Evolutionary conservation across 2,113 vertebrate genomes (phyloP).

Genomic region (Pygoscelis antarcticus): DNA sequence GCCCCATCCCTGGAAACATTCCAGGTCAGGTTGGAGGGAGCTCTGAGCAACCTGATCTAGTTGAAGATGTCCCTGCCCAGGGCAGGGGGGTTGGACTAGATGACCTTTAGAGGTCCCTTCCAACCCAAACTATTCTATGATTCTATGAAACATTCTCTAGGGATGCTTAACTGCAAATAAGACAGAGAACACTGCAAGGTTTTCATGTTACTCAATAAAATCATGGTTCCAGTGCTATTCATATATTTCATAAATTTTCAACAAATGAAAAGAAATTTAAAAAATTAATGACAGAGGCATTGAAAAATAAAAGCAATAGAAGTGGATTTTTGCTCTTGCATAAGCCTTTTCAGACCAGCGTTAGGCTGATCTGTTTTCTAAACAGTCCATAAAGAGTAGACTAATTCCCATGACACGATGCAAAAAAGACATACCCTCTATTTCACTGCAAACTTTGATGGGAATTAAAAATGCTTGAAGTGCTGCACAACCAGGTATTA

Average conservation of each 20-base stretch:
- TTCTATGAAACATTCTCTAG: neutral
- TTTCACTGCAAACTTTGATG: neutral
- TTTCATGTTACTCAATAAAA: constrained; percentile 9
- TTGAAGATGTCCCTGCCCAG: no score
- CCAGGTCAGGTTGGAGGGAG: no score
- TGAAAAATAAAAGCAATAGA: neutral
- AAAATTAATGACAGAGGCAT: neutral
- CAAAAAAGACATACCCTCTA: neutral
- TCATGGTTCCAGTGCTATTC: neutral
- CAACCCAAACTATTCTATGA: no score
- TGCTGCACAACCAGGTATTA: neutral
- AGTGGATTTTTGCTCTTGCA: neutral
- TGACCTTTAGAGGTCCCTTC: no score
- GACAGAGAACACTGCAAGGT: neutral
- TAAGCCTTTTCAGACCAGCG: neutral
- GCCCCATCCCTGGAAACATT: no score
- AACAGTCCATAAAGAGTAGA: neutral
- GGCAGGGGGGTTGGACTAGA: no score
- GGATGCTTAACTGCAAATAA: neutral
- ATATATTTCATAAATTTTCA: neutral
- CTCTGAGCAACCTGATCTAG: no score
- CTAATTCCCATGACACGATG: neutral
- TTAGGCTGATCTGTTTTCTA: neutral
- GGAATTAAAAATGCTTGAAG: neutral
- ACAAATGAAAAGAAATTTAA: neutral